Conservation (phyloP, 2,113 vertebrate species). For the Grammatotria lemairii region DNA sequence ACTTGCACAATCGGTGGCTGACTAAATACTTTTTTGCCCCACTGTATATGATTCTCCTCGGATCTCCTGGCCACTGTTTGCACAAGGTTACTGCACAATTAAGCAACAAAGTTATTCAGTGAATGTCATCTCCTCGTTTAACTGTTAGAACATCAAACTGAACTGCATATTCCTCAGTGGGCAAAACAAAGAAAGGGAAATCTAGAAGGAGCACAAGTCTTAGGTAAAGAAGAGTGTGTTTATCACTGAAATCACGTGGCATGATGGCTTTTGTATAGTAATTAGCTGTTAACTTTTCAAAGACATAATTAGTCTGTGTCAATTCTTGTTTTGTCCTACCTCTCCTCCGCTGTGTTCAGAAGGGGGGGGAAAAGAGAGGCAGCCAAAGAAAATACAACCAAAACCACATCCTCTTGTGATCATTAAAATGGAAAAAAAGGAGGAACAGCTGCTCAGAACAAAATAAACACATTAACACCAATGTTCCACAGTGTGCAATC, state of each 20-base stretch:
- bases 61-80: background rate
- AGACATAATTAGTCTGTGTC: constrained; percentile 24
- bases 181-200: background rate
- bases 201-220: background rate
- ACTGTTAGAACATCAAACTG: background rate
- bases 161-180: background rate
- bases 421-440: constrained; percentile 41
- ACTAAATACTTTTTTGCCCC: no score
- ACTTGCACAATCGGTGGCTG: no score
- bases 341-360: background rate
- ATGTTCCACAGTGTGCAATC: constrained; percentile 40
- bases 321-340: background rate
- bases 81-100: background rate
- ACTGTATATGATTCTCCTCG: background rate
- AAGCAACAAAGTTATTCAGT: background rate
- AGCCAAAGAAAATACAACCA: constrained; percentile 17
- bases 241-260: background rate
- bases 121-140: background rate
- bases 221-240: background rate
- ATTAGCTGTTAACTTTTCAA: constrained; percentile 30
- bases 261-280: background rate
- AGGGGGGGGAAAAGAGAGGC: background rate
- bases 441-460: constrained; percentile 60
- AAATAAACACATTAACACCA: constrained; percentile 65
- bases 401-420: constrained; percentile 34